phyloP scores from a whole-genome alignment of 2,888 invertebrate species.

The Rhimphoctona megacephalus region DNA sequence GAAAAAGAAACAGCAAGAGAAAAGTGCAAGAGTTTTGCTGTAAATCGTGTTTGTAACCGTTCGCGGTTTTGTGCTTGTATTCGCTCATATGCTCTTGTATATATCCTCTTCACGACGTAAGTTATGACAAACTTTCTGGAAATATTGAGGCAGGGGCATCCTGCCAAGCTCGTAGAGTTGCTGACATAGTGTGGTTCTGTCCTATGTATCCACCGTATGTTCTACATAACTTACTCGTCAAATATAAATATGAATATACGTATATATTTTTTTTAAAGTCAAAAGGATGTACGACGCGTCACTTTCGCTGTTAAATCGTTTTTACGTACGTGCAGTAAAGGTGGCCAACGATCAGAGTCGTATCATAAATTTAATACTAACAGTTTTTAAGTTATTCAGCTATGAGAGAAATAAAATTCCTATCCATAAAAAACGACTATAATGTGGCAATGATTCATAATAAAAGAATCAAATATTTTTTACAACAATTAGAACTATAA shows the following conservation, averaged over 20 bases:
- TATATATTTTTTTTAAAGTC: conserved; percentile 10
- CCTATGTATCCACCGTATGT: conserved; percentile 61
- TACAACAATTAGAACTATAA: neutral
- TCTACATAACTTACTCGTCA: conserved; percentile 50
- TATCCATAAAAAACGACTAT: neutral
- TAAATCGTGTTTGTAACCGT: conserved; percentile 47
- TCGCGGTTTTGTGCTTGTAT: conserved; percentile 22
- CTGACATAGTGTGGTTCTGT: conserved; percentile 59
- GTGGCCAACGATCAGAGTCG: conserved; percentile 1
- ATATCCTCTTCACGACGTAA: conserved; percentile 57
- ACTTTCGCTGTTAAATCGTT: conserved; percentile 2
- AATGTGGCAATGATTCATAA: neutral
- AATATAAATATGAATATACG: conserved; percentile 41
- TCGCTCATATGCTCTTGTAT: conserved; percentile 16
- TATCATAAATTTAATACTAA: conserved; percentile 58
- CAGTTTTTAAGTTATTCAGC: neutral
- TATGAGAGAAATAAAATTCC: neutral
- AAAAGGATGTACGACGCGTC: conserved; percentile 19
- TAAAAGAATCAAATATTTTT: neutral
- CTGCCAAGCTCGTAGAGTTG: conserved; percentile 75
- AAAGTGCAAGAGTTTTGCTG: conserved; percentile 59
- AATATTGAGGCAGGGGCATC: conserved; percentile 77
- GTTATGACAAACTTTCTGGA: conserved; percentile 78
- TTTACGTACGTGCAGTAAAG: neutral
- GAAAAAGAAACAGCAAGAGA: neutral